A percentile compares a stretch with the other conserved stretches of the same genome.
phyloP scores from a whole-genome alignment of 1,140 invertebrate species.

The Rhopalosiphum padi region DNA sequence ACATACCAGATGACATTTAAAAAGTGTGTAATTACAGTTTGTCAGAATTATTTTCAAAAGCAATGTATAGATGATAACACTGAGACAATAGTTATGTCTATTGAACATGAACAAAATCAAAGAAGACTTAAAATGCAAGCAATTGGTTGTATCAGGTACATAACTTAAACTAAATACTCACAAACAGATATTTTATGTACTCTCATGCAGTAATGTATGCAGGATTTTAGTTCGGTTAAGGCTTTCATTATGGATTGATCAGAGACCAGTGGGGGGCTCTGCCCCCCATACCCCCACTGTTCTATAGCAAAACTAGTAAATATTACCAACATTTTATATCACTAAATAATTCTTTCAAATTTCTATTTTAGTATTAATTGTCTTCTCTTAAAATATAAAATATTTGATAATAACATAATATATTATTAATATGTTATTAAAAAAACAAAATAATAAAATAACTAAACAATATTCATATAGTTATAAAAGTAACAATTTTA shows the following conservation, averaged over 20 bases:
- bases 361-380: background rate
- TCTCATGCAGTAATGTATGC: background rate
- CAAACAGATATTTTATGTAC: background rate
- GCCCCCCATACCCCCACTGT: too few relatives aligned
- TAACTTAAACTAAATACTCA: background rate
- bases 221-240: background rate
- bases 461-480: too few relatives aligned
- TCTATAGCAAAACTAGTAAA: too few relatives aligned
- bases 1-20: slow-evolving; percentile 27
- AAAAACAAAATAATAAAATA: too few relatives aligned
- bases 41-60: slow-evolving; percentile 47
- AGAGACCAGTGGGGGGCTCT: too few relatives aligned
- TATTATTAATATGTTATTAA: too few relatives aligned
- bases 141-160: slow-evolving; percentile 52
- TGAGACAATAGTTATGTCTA: background rate
- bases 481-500: too few relatives aligned
- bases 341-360: background rate
- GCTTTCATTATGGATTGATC: background rate
- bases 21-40: slow-evolving; percentile 36
- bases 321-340: too few relatives aligned
- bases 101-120: slow-evolving; percentile 28
- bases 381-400: background rate
- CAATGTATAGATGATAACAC: slow-evolving; percentile 34
- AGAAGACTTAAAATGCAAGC: slow-evolving; percentile 40
- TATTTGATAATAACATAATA: too few relatives aligned